These are phyloP conservation scores for Proteles cristata DNA, from an alignment of 2,113 vertebrate genomes.

Conservation along the genomic window DNA sequence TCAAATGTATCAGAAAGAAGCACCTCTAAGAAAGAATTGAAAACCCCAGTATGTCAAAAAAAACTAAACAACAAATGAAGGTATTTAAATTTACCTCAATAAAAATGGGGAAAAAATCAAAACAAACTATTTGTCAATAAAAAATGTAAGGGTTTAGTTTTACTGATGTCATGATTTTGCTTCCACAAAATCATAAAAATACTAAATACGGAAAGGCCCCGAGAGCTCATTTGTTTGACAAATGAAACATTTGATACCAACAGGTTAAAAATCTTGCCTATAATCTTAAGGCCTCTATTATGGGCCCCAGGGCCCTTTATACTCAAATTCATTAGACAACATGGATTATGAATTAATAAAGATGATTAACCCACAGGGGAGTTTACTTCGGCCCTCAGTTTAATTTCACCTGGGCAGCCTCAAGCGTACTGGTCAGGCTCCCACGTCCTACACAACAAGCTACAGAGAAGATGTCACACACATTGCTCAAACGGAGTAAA, in stretches of 20 bases:
- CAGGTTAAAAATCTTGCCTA: neutral
- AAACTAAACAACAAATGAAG: neutral
- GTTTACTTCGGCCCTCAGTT: neutral
- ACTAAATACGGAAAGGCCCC: neutral
- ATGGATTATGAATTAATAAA: neutral
- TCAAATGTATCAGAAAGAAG: constrained; percentile 11
- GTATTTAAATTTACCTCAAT: constrained; percentile 32
- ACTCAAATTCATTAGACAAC: neutral
- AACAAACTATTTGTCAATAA: neutral
- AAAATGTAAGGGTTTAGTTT: neutral
- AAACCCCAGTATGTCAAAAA: neutral
- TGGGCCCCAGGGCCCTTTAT: neutral
- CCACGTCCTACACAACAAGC: neutral
- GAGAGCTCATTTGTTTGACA: constrained; percentile 16
- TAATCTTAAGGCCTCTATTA: neutral
- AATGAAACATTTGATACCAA: neutral
- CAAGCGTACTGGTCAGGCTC: neutral
- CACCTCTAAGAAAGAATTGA: constrained; percentile 52
- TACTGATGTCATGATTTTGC: neutral
- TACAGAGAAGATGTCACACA: neutral
- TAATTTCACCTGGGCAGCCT: neutral
- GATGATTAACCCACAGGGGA: neutral
- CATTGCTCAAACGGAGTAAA: neutral
- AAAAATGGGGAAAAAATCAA: constrained; percentile 34
- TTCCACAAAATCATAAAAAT: neutral